These are phyloP conservation scores for Fulmarus glacialis DNA, from an alignment of 2,113 vertebrate genomes.

Conservation along the genomic window DNA sequence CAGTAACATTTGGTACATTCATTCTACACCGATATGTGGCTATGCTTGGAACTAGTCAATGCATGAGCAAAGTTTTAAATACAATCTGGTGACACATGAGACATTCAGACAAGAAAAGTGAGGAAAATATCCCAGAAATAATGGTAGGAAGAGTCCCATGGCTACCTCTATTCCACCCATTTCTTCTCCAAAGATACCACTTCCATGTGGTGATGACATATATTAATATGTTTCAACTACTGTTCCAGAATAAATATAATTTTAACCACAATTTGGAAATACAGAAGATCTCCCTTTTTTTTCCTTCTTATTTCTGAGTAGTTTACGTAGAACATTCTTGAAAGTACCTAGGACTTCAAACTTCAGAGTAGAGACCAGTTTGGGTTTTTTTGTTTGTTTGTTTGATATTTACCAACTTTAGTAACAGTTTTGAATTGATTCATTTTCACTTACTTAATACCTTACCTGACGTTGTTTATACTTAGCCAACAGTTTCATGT, in stretches of 20 bases:
- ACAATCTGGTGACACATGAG: neutral
- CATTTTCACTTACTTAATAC: neutral
- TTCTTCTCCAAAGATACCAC: neutral
- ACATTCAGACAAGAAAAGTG: neutral
- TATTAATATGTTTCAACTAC: neutral
- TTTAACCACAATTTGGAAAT: neutral
- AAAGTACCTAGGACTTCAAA: neutral
- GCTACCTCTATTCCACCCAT: neutral
- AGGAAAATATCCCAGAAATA: neutral
- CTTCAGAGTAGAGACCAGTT: neutral
- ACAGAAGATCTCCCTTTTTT: neutral
- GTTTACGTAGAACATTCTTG: neutral
- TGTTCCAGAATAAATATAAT: neutral
- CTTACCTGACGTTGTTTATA: neutral
- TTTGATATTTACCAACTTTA: neutral
- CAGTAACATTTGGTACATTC: neutral
- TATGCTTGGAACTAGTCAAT: neutral
- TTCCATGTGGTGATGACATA: neutral
- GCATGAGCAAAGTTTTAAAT: neutral
- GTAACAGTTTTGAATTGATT: neutral
- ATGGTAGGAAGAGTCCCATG: neutral
- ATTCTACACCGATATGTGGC: rapidly evolving
- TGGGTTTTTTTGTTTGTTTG: too few relatives aligned
- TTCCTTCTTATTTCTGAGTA: neutral
- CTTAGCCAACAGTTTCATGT: neutral